A percentile compares a stretch with the other conserved stretches of the same genome.
These are phyloP conservation scores for Thermophis baileyi DNA, from an alignment of 2,113 vertebrate genomes.

Conservation along the genomic window DNA sequence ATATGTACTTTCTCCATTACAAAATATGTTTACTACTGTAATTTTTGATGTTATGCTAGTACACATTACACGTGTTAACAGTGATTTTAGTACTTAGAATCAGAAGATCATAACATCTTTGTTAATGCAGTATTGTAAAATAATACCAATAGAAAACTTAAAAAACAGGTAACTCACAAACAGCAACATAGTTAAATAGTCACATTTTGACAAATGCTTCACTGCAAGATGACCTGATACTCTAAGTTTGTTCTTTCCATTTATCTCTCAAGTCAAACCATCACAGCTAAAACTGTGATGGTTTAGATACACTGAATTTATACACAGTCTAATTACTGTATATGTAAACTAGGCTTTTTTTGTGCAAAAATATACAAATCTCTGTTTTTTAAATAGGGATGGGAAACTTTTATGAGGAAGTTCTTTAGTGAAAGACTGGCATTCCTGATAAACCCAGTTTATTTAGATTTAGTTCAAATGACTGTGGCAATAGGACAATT, in stretches of 20 bases:
- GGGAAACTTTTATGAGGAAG: not conserved
- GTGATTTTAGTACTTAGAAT: not conserved
- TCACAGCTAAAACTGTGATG: not conserved
- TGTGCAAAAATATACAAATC: slow-evolving; percentile 2
- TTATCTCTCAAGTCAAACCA: not conserved
- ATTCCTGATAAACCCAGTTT: not conserved
- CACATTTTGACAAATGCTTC: not conserved
- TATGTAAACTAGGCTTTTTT: not conserved
- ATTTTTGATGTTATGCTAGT: not conserved
- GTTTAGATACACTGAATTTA: not conserved
- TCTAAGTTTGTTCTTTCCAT: not conserved
- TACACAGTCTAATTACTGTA: not conserved
- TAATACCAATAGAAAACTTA: not conserved
- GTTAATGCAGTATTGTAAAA: not conserved
- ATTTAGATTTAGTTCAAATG: not conserved
- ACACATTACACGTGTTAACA: not conserved
- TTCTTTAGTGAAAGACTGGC: no score
- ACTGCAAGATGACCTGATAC: not conserved
- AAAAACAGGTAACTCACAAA: not conserved
- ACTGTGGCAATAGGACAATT: not conserved
- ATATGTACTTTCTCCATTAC: not conserved
- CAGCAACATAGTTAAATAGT: not conserved
- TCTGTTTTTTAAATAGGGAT: not conserved
- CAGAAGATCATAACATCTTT: not conserved
- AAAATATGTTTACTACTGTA: not conserved